Evolutionary conservation across 2,113 vertebrate genomes (phyloP).

Genomic region (Motacilla alba): DNA sequence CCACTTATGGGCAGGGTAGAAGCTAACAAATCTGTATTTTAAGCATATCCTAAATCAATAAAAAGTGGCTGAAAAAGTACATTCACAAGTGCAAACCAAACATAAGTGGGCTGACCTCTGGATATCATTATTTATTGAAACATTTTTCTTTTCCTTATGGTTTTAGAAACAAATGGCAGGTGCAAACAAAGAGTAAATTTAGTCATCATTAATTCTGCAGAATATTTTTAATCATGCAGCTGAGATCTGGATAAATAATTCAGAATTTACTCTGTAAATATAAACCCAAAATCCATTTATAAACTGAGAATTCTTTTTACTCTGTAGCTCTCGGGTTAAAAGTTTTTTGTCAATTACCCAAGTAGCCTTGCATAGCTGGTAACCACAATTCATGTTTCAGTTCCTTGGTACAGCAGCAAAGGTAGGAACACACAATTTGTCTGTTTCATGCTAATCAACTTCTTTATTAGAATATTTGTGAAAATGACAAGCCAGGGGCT

Average conservation of each 20-base stretch:
- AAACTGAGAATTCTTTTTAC: neutral
- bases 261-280: neutral
- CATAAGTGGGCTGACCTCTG: neutral
- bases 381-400: neutral
- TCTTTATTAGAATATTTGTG: neutral
- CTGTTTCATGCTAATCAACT: neutral
- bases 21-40: slow-evolving; percentile 11
- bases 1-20: neutral
- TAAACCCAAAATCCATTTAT: neutral
- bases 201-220: neutral
- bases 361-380: neutral
- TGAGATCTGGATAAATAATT: slow-evolving; percentile 36
- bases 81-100: neutral
- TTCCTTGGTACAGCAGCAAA: neutral
- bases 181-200: slow-evolving; percentile 30
- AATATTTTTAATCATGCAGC: neutral
- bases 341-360: slow-evolving; percentile 6
- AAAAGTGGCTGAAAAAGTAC: neutral
- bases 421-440: neutral
- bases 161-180: slow-evolving; percentile 32
- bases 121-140: slow-evolving; percentile 40
- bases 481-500: neutral
- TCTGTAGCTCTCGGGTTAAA: neutral
- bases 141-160: neutral
- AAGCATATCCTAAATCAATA: neutral